Percentiles rank a stretch among this genome's conserved stretches.
These are phyloP conservation scores for Sebastolobus altivelis DNA, from an alignment of 2,797 vertebrate genomes.

Conservation along the genomic window DNA sequence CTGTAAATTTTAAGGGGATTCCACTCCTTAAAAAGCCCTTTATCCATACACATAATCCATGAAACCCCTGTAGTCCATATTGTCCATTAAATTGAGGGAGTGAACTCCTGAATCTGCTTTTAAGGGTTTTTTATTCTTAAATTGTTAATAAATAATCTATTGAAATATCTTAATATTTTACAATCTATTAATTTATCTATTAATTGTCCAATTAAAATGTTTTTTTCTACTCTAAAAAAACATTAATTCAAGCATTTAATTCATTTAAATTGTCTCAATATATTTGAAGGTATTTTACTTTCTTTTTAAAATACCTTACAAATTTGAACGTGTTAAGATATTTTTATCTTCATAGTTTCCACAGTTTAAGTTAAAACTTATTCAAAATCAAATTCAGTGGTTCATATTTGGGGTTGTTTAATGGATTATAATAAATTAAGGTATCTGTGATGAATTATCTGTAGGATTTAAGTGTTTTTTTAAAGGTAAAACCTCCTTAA, in stretches of 20 bases:
- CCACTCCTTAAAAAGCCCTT: neutral
- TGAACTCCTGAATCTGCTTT: neutral
- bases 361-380: neutral
- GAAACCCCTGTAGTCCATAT: too few relatives aligned
- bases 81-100: neutral
- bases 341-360: neutral
- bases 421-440: neutral
- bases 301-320: neutral
- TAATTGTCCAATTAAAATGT: neutral
- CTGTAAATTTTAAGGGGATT: neutral
- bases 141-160: neutral
- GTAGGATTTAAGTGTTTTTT: neutral
- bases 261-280: neutral
- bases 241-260: neutral
- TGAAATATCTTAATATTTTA: neutral
- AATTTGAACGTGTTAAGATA: neutral
- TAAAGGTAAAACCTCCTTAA: neutral
- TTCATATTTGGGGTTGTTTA: neutral
- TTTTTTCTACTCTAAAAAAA: neutral
- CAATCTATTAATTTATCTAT: neutral
- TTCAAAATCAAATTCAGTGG: neutral
- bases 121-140: neutral
- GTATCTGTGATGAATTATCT: neutral
- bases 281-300: neutral
- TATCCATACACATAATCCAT: too few relatives aligned